Base-by-base conservation (phyloP, 2,797 vertebrate species). In the Uromys caudimaculatus region DNA sequence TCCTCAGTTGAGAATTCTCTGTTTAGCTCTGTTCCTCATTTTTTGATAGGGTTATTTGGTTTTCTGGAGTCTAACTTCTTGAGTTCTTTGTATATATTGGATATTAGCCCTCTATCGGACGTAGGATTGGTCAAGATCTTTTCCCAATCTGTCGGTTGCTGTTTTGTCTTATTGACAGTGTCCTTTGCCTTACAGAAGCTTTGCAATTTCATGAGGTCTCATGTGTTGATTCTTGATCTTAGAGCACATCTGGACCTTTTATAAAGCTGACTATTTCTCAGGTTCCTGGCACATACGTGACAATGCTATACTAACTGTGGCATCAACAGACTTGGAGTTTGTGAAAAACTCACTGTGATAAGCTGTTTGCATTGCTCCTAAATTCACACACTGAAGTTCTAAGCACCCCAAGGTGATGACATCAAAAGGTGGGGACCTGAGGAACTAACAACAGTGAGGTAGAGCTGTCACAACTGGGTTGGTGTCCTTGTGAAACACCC, bases 321-420 rank as follows among this genome's bases (percentile, higher is more conserved):
- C 41, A 78, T 84, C 16, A 62, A 87, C 16, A 77, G 38, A 95
- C 62, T 78, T 41, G 52, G 75, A 85, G 79, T 81, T 90, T 93
- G 83, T 88, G 54, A 89, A 64, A 93, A 60, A 41, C 38, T 6
- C 35, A 35, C 9, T 50, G 27, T 32, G 6, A 19, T 21, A 56
- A 44, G 60, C 14, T 60, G 27, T 81, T 90, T 75, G 7, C 24
- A 14, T 35, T 64, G n/a, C 10, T 21, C 29, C 10, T 41, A 77
- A 83, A 71, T 60, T 82, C 50, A 69, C 12, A 19, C 21, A 6
- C 7, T 71, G 44, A 71, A 89, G 67, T 54, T 71, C 69, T 54
- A 56, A 82, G 41, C 67, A 60, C 17, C 21, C 56, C 56, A 6
- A n/a, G 67, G 38, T 9, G 0, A 47, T 41, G 29, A n/a, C 84